Evolutionary conservation across 2,113 vertebrate species (phyloP), one percentile per base, ranked within the genome.

Genomic region (Herpailurus yagouaroundi): DNA sequence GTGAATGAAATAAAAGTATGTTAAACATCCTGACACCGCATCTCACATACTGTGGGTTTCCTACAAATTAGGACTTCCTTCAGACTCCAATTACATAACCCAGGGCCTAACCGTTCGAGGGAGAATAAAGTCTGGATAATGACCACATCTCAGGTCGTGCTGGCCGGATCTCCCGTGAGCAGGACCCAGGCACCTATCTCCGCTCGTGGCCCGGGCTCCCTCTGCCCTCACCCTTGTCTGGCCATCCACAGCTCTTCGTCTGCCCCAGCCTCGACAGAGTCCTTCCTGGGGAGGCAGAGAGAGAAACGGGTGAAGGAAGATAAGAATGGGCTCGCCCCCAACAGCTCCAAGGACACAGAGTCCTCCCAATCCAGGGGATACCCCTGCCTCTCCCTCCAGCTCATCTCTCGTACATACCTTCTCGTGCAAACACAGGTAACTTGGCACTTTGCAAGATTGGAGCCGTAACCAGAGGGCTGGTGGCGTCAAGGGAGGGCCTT

Each of bases 331-430:
- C 45, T 31, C 13, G 3, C 19, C 15, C 23, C 7, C n/a, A 45
- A 11, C 50, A 19, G 66, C 45, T 29, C 15, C 33, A 10, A 68
- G 13, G 50, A 66, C 11, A 31, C 1, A 7, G 12, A 88, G 84
- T 48, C 50, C 48, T 57, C 50, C 31, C 16, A 45, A 38, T 2
- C 16, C 23, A 27, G 64, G 71, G 36, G 10, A 21, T 6, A 5
- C 0, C 31, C 8, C 63, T 6, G 6, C 2, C 0, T 48, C 13
- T 63, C 41, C 18, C 25, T 27, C 2, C 27, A n/a, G 19, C 25
- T 84, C 16, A 9, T 36, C 82, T 77, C 13, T 73, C 21, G 7
- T 1, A 9, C 27, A 8, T 23, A 4, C 31, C 55, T 73, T 63
- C 41, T 38, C 45, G 19, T 4, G 2, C 1, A 4, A 41, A 91